phyloP scores from a whole-genome alignment of 2,888 invertebrate species.

The Dorcus hopei region DNA sequence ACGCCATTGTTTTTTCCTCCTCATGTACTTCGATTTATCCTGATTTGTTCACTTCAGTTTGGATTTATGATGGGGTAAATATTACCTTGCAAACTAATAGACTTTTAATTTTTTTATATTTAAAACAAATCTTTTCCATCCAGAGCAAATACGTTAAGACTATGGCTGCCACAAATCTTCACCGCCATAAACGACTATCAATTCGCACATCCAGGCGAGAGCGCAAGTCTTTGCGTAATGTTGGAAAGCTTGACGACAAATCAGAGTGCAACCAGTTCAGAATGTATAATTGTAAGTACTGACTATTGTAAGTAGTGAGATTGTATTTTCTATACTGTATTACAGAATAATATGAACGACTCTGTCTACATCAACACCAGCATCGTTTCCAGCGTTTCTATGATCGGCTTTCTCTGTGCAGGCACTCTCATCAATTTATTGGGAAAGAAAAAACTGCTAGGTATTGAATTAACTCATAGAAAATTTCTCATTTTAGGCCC shows the following conservation, averaged over 20 bases:
- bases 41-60: constrained; percentile 64
- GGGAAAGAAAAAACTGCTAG: constrained; percentile 55
- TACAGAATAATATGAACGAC: constrained; percentile 37
- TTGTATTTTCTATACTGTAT: constrained; percentile 6
- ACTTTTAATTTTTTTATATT: too few species aligned
- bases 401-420: constrained; percentile 62
- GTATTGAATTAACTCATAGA: constrained; percentile 40
- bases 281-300: constrained; percentile 41
- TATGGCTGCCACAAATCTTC: constrained; percentile 86
- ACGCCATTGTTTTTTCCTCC: constrained; percentile 65
- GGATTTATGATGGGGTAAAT: constrained; percentile 63
- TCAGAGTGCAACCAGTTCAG: constrained; percentile 26
- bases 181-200: constrained; percentile 59
- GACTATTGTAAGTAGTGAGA: constrained; percentile 8
- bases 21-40: constrained; percentile 57
- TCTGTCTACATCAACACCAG: constrained; percentile 66
- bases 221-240: constrained; percentile 51
- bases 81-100: too few species aligned
- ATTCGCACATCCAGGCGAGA: constrained; percentile 33
- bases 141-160: constrained; percentile 70
- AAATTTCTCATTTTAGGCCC: too few species aligned
- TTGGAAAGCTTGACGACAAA: constrained; percentile 48
- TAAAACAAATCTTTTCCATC: constrained; percentile 16
- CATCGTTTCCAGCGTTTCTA: constrained; percentile 60
- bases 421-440: constrained; percentile 53